A percentile compares a stretch with the other conserved stretches of the same genome.
Conservation (phyloP, 1,140 invertebrate species). For the Calephelis nemesis region DNA sequence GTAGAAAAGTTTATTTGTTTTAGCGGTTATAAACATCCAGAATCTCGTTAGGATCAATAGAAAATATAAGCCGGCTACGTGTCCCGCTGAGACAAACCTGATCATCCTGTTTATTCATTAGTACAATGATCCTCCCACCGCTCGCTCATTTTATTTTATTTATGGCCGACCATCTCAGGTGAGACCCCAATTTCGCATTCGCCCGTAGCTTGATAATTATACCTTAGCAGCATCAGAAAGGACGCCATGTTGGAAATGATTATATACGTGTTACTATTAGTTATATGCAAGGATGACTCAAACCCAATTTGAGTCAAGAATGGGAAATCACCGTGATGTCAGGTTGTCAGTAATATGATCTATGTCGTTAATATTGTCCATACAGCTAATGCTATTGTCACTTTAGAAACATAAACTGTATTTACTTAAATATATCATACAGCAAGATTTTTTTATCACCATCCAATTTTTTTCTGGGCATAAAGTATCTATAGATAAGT, state of each 20-base stretch:
- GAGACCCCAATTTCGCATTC: conserved; percentile 77
- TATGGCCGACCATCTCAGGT: conserved; percentile 68
- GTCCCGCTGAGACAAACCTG: conserved; percentile 50
- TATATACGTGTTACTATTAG: conserved; percentile 24
- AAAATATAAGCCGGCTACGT: conserved; percentile 19
- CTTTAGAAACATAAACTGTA: too few relatives aligned
- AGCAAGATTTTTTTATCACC: too few relatives aligned
- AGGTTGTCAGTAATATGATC: too few relatives aligned
- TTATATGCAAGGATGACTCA: conserved; percentile 13
- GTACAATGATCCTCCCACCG: conserved; percentile 66
- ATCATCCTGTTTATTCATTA: conserved; percentile 72
- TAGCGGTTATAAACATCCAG: too few relatives aligned
- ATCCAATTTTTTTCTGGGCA: too few relatives aligned
- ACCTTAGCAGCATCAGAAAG: conserved; percentile 64
- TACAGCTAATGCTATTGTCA: too few relatives aligned
- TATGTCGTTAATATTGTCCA: too few relatives aligned
- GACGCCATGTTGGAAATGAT: conserved; percentile 50
- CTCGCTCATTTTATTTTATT: conserved; percentile 74
- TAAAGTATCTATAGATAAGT: too few relatives aligned
- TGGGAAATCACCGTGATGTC: neutral
- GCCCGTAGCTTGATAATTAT: conserved; percentile 72
- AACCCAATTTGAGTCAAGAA: neutral
- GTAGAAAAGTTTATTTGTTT: too few relatives aligned
- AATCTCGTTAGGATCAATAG: neutral
- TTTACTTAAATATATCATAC: too few relatives aligned